Conservation (phyloP, 37 sponge, comb jelly and placozoan genomes). For the Chondrosia reniformis region DNA sequence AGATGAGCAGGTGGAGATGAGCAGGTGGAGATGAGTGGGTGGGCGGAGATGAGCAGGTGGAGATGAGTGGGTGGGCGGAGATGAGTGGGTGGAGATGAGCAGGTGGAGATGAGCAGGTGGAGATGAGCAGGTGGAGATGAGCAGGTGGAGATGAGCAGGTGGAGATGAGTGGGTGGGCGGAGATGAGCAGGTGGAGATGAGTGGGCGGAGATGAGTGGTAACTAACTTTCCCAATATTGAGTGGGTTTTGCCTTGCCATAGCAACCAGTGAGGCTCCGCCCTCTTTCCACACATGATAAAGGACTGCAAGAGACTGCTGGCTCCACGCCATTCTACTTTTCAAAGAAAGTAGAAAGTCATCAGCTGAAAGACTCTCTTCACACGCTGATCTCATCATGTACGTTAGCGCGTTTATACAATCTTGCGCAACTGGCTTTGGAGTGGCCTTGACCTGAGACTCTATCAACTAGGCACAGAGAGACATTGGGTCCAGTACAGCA, state of each 20-base stretch:
- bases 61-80: not conserved
- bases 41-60: not conserved
- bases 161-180: not conserved
- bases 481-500: too few species aligned
- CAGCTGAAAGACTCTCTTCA: slow-evolving; percentile 35
- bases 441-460: slow-evolving; percentile 8
- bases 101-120: not conserved
- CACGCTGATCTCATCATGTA: slow-evolving; percentile 69
- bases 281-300: slow-evolving; percentile 77
- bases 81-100: not conserved
- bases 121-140: not conserved
- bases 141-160: not conserved
- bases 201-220: not conserved
- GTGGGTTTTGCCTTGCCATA: slow-evolving; percentile 19
- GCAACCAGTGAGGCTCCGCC: slow-evolving; percentile 34
- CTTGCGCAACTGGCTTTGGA: slow-evolving; percentile 32
- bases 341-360: slow-evolving; percentile 50
- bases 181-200: not conserved
- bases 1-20: not conserved
- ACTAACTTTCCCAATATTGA: slow-evolving; percentile 62
- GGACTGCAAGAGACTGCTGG: slow-evolving; percentile 38
- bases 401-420: slow-evolving; percentile 58
- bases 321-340: slow-evolving; percentile 51
- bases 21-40: not conserved
- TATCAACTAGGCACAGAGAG: too few species aligned